Evolutionary conservation across 2,888 invertebrate genomes (phyloP), one percentile per base, ranked within the genome.

Genomic region (Clivina fossor): DNA sequence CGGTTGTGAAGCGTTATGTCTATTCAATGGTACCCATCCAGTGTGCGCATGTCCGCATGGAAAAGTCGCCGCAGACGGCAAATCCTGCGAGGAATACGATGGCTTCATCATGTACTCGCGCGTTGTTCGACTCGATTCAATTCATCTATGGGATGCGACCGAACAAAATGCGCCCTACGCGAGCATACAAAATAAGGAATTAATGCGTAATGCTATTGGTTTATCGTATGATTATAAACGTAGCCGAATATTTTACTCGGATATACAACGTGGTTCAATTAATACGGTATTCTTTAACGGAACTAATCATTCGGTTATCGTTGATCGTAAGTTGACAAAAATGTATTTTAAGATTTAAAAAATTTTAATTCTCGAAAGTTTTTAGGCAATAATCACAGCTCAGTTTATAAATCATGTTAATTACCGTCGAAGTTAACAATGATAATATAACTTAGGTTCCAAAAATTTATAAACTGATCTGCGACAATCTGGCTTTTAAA

Each of bases 11-110:
- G 87, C 90, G 66, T 76, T 94, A 58, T 93, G 93, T 68, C 78
- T 93, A 53, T 74, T 71, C 58, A 83, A 83, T 68, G 89, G 88
- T 8, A 79, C 76, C 4, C 76, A 74, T 61, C 79, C 83, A 22
- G 80, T 84, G 57, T 93, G 92, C 74, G 86, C 84, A 28, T 94
- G 94, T 69, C 86, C 92, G 30, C 90, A 92, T 75, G 92, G 92
- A 2, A 81, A 81, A 62, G 78, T 90, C 2, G 80, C 81, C 4
- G 62, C 74, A 2, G 83, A 91, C 74, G 80, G 80, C 0, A 78
- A 78, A 61, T 75, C 77, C 46, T 93, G 93, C 74, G 80, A 81
- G 72, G 88, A 86, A 33, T 87, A 88, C 72, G 83, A 86, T 55
- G 85, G 84, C 53, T 93, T 93, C 74, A 75, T 94, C 61, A 83